These are phyloP conservation scores for Phrynocephalus versicolor DNA, from an alignment of 2,113 vertebrate species.

Conservation along the genomic window DNA sequence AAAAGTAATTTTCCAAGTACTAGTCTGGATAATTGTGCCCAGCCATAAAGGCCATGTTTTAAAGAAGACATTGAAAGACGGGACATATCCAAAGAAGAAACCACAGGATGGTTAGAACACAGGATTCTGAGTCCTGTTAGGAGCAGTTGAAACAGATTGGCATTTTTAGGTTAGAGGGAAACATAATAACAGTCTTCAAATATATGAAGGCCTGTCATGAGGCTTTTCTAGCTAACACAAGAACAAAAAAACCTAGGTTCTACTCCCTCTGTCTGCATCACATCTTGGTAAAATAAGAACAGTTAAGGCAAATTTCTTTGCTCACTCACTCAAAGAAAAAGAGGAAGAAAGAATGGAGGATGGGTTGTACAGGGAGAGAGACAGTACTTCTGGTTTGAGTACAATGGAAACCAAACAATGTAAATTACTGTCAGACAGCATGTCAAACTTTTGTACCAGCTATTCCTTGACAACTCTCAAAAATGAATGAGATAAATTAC, in stretches of 20 bases:
- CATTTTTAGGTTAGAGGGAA: neutral
- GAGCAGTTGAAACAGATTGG: neutral
- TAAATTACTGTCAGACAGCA: no score
- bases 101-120: neutral
- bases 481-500: neutral
- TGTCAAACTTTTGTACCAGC: no score
- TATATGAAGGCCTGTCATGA: no score
- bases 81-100: neutral
- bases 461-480: no score
- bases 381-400: no score
- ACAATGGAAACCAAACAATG: no score
- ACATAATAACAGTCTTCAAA: neutral
- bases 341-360: neutral
- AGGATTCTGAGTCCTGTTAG: neutral
- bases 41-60: neutral
- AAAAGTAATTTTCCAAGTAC: no score
- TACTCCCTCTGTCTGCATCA: neutral
- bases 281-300: neutral
- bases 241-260: neutral
- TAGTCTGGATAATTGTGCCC: neutral
- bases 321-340: neutral
- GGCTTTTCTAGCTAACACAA: neutral
- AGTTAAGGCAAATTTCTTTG: neutral
- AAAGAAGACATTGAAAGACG: neutral
- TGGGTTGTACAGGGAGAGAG: neutral